These are phyloP conservation scores for Symphodus melops DNA, from an alignment of 2,113 vertebrate species.

Conservation along the genomic window DNA sequence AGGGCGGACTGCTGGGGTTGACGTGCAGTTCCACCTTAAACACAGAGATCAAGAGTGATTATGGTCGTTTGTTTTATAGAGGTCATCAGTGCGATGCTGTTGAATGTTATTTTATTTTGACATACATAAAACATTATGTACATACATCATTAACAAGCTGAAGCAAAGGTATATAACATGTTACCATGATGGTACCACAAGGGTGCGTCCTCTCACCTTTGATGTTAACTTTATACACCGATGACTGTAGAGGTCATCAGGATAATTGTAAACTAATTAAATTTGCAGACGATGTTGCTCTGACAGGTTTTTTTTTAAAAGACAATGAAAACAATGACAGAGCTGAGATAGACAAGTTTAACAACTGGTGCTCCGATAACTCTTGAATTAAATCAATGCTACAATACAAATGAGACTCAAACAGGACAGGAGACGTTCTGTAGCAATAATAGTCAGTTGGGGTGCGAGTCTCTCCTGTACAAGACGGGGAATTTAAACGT, in stretches of 20 bases:
- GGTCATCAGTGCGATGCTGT: background rate
- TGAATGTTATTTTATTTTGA: background rate
- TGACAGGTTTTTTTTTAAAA: too few relatives aligned
- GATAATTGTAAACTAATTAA: too few relatives aligned
- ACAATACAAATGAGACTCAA: background rate
- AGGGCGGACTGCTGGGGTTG: slow-evolving; percentile 70
- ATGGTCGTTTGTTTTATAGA: background rate
- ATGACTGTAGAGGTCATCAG: too few relatives aligned
- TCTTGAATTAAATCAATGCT: too few relatives aligned
- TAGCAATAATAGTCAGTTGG: background rate
- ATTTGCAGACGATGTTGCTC: too few relatives aligned
- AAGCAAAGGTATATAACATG: background rate
- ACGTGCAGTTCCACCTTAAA: slow-evolving; percentile 78
- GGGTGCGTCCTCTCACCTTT: too few relatives aligned
- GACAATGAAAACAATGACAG: too few relatives aligned
- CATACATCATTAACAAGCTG: background rate
- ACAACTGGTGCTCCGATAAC: too few relatives aligned
- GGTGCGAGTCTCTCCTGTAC: too few relatives aligned
- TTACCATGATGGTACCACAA: background rate
- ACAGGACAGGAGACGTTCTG: background rate
- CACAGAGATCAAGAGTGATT: background rate
- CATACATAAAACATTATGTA: background rate
- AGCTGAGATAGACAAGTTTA: too few relatives aligned
- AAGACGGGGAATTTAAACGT: too few relatives aligned
- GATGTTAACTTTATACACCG: too few relatives aligned